A percentile compares a stretch with the other conserved stretches of the same genome.
Evolutionary conservation across 2,888 invertebrate genomes (phyloP).

Genomic region (Noctua janthe): DNA sequence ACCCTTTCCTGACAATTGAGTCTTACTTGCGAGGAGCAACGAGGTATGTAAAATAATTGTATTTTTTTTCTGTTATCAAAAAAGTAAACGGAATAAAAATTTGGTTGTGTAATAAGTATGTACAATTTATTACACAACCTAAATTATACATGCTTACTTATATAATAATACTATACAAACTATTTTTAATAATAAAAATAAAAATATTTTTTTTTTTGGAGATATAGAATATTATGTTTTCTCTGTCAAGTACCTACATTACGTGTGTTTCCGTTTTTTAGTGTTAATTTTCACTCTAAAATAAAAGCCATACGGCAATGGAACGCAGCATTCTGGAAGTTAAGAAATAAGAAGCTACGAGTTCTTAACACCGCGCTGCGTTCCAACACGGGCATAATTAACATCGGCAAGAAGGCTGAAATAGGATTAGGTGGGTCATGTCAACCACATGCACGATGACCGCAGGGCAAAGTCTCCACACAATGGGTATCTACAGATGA

Average conservation of each 20-base stretch:
- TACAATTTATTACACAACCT: not conserved
- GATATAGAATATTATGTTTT: not conserved
- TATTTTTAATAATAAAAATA: too few relatives aligned
- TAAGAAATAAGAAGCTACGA: not conserved
- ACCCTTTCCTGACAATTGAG: slow-evolving; percentile 55
- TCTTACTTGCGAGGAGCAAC: slow-evolving; percentile 29
- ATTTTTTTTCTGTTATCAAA: not conserved
- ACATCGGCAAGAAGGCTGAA: not conserved
- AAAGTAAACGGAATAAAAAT: too few relatives aligned
- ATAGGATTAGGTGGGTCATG: not conserved
- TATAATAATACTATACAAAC: too few relatives aligned
- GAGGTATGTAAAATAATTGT: slow-evolving; percentile 16
- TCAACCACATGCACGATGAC: not conserved
- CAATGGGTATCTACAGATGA: not conserved
- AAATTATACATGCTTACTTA: too few relatives aligned
- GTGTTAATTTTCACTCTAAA: not conserved
- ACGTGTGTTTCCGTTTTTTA: not conserved
- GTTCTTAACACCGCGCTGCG: not conserved
- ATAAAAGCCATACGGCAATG: not conserved
- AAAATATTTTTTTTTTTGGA: not conserved
- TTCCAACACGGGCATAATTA: not conserved
- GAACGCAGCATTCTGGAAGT: not conserved
- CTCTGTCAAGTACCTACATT: too few relatives aligned
- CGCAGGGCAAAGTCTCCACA: not conserved
- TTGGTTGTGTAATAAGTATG: too few relatives aligned